Base-by-base conservation (phyloP, 1,140 invertebrate genomes). In the Heliconius eleuchia region DNA sequence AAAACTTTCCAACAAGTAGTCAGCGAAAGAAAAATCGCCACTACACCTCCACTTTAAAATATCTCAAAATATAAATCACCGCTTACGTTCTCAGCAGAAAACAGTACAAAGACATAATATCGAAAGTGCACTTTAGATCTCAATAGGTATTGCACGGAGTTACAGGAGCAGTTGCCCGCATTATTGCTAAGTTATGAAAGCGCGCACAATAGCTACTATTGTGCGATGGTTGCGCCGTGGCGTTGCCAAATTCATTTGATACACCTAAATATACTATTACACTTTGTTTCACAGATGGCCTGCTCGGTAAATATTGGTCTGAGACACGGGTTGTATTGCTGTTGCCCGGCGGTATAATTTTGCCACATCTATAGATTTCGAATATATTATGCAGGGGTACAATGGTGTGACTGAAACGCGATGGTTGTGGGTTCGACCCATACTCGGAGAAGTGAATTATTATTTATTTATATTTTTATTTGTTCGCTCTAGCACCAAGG, bases 161-260 rank as follows among this genome's bases (percentile, higher is more conserved):
- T 75, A 74, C 71, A 81, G 73, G 55, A 75, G 71, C 72, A 77
- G 81, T 74, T 71, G 37, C 39, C 60, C 78, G 76, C 75, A 81
- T 80, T 83, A 83, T 83, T 81, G 76, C 73, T 72, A 77, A 81
- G 74, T 81, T 79, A 80, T 80, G 79, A 79, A 81, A 77, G 71
- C 42, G 77, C 46, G 77, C 73, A 81, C 80, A 83, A 81, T 81
- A 81, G 77, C 23, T 57, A 23, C 77, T 79, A 79, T 83, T 80
- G 77, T 81, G 74, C 75, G 50, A 74, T 30, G 50, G 71, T 76
- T 80, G 77, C 73, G 72, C 57, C 77, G 76, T 80, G 75, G 82
- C 77, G 77, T 83, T 81, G 77, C 78, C 80, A 83, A 83, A 83
- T 83, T 81, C 78, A 81, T 80, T 80, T 55, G 46, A 77, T 70